Conservation (phyloP, 2,888 invertebrate genomes). For the Synanthedon tipuliformis region DNA sequence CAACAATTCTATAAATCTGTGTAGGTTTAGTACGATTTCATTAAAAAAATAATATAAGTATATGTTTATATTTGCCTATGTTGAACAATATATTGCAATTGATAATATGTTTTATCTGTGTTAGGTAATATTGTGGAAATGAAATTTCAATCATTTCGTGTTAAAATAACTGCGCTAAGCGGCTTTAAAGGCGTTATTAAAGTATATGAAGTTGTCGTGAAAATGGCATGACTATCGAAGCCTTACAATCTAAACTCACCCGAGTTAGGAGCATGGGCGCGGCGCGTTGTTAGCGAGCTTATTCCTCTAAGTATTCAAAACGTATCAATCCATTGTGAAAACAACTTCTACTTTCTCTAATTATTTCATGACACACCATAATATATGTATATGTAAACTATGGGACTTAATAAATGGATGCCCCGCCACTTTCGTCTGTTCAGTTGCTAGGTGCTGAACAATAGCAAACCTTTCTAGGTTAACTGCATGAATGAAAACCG, state of each 20-base stretch:
- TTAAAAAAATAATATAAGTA: too few relatives aligned
- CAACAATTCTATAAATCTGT: too few relatives aligned
- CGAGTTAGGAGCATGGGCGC: constrained; percentile 65
- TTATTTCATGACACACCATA: neutral
- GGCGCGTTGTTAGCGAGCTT: constrained; percentile 53
- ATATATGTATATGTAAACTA: constrained; percentile 19
- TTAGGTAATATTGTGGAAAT: neutral
- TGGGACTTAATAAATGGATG: constrained; percentile 27
- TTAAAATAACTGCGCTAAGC: neutral
- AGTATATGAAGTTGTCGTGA: constrained; percentile 25
- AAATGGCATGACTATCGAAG: constrained; percentile 54
- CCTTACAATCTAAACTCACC: constrained; percentile 67
- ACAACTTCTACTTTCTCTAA: constrained; percentile 34
- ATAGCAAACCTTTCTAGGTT: constrained; percentile 46
- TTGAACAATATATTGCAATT: too few relatives aligned
- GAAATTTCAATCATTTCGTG: neutral
- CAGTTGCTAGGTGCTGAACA: constrained; percentile 57
- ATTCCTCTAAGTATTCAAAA: constrained; percentile 29
- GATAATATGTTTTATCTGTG: too few relatives aligned
- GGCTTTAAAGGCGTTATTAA: neutral
- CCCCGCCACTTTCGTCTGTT: constrained; percentile 36
- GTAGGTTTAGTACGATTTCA: too few relatives aligned
- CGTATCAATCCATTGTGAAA: constrained; percentile 56
- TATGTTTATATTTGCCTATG: too few relatives aligned
- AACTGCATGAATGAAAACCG: constrained; percentile 48